phyloP scores from a whole-genome alignment of 2,113 vertebrate genomes.

The Pluvianellus socialis region DNA sequence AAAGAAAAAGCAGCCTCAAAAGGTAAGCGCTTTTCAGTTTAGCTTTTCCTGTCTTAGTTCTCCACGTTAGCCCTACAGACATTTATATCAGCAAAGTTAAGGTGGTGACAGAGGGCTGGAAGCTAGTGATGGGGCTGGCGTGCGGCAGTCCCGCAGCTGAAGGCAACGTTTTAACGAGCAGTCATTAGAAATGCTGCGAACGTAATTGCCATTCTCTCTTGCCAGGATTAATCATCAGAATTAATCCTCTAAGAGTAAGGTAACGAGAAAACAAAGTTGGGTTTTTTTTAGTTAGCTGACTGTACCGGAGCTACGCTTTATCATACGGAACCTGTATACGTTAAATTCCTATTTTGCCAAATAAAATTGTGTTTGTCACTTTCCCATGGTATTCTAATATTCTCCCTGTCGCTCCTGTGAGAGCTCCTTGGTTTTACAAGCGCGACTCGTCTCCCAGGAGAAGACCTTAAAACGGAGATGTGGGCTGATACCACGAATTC shows the following conservation, averaged over 20 bases:
- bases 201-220: fast-evolving
- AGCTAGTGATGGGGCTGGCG: not conserved
- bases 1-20: not conserved
- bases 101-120: not conserved
- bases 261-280: not conserved
- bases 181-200: not conserved
- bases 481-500: fast-evolving
- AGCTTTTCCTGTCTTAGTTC: not conserved
- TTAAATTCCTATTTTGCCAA: not conserved
- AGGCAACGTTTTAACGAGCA: not conserved
- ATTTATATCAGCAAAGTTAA: no score
- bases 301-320: not conserved
- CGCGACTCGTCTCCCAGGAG: not conserved
- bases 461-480: not conserved
- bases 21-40: not conserved
- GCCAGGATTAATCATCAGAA: not conserved
- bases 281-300: not conserved
- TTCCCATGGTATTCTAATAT: not conserved
- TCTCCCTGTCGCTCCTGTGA: not conserved
- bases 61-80: not conserved
- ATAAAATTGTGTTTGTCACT: fast-evolving
- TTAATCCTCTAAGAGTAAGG: not conserved
- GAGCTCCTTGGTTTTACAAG: not conserved
- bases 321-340: not conserved
- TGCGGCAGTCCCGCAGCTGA: not conserved